phyloP scores from a whole-genome alignment of 30 jellyfish, hydroid and myxozoan species.

The Nemopilema nomurai region DNA sequence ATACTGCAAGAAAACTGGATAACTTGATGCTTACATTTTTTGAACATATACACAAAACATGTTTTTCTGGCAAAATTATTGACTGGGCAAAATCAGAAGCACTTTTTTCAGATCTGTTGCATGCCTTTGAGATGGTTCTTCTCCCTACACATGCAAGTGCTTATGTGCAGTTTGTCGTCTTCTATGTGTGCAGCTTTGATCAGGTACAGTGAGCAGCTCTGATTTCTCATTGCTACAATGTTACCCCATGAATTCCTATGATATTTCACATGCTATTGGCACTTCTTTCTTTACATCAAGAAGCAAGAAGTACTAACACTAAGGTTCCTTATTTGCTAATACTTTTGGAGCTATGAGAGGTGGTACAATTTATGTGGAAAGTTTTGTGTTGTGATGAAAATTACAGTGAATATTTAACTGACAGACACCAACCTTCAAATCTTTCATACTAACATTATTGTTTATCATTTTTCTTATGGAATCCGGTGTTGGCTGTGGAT shows the following conservation, averaged over 20 bases:
- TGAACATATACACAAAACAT: constrained; percentile 18
- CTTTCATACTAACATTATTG: too few species aligned
- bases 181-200: constrained; percentile 68
- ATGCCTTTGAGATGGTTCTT: constrained; percentile 51
- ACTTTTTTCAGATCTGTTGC: constrained; percentile 25
- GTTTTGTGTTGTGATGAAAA: too few species aligned
- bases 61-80: constrained; percentile 30
- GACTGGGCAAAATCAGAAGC: constrained; percentile 47
- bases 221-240: not conserved
- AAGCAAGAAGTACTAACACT: too few species aligned
- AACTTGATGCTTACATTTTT: constrained; percentile 42
- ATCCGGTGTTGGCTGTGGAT: too few species aligned
- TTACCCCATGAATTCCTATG: not conserved
- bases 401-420: too few species aligned
- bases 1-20: constrained; percentile 56
- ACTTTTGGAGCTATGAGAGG: too few species aligned
- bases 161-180: constrained; percentile 65
- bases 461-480: too few species aligned
- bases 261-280: too few species aligned
- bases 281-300: too few species aligned
- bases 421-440: too few species aligned
- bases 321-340: too few species aligned
- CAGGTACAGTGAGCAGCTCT: constrained; percentile 40
- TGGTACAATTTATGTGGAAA: too few species aligned
- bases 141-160: constrained; percentile 74